Evolutionary conservation across 2,888 invertebrate genomes (phyloP), one percentile per base, ranked within the genome.

Genomic region (Spicauda simplicius): DNA sequence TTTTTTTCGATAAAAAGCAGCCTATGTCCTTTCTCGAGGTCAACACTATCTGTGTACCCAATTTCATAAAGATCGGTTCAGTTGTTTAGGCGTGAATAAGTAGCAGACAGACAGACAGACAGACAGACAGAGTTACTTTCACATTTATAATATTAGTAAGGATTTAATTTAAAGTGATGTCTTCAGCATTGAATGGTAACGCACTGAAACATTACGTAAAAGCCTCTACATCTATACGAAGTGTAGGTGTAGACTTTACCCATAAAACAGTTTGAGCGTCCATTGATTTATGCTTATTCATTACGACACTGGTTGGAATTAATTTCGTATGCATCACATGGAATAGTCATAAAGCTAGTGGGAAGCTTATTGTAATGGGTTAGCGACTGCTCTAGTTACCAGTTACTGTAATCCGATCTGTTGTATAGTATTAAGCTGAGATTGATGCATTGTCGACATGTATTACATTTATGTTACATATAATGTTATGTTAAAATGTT

Each of bases 301-400:
- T 45, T 45, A 45, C 45, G 45, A 11, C 16, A 19, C 18, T 56
- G 16, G 12, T 41, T 19, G 19, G 41, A 59, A 50, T 59, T 25
- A 60, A 60, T 52, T 52, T 37, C 18, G 33, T 30, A 60, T 60
- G 60, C 52, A 60, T 33, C 33, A 33, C 60, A 60, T 52, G 52
- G 20, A 60, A 60, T 52, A 52, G 52, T 60, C 60, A 52, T 33
- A 60, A 60, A 52, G 60, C 18, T 52, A 37, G 37, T 20, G 10
- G 8, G 33, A 7, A 61, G 61, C 53, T 52, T 53, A 50, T 30
- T 61, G 53, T 61, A 61, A 37, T 61, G 50, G 33, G 33, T 33
- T 61, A 53, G 19, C 33, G 37, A 61, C 33, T 53, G 53, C n/a
- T n/a, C 52, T 30, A 52, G 61, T 50, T 16, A 59, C 25, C 30